Base-by-base conservation (phyloP, 2,888 invertebrate genomes). In the Agrilus cyanescens region DNA sequence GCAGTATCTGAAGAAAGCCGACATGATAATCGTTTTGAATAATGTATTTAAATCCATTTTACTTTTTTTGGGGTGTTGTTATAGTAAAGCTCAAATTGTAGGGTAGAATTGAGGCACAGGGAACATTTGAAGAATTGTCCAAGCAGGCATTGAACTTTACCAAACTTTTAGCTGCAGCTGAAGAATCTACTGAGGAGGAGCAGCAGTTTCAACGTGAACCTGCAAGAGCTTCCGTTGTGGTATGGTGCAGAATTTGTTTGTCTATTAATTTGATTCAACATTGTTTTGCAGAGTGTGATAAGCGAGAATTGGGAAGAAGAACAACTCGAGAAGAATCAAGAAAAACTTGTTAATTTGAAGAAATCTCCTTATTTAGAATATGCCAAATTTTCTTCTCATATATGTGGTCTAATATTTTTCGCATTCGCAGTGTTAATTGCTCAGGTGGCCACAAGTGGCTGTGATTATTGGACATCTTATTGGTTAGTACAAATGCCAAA, bases 141-240 rank as follows among this genome's bases (percentile, higher is more conserved):
- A 65, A n/a, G n/a, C 72, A 73, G 1, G 75, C 75, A 10, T 69
- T 77, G 62, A 73, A 80, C 54, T 77, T 81, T 45, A 73, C 76
- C 0, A 74, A 77, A 58, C 49, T 59, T 46, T 43, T 61, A 12
- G 45, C 55, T n/a, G 50, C 56, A 14, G 53, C 53, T 37, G 57
- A 55, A 41, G 53, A 56, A 25, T 50, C 43, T 30, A 20, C 4
- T 4, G 49, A 52, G 31, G 52, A 51, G 44, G 25, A 25, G 10
- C 10, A 25, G 10, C 8, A 25, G 8, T 25, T 25, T 25, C 25
- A 25, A 25, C 25, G 25, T 3, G 10, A 25, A 10, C 8, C 25
- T 25, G 8, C 10, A 3, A 25, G 25, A 25, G 8, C 25, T 2
- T 25, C 25, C 2, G 10, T 25, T 25, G 8, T 25, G 25, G 25